Base-by-base conservation (phyloP, 2,888 invertebrate genomes). In the Argynnis bischoffii region DNA sequence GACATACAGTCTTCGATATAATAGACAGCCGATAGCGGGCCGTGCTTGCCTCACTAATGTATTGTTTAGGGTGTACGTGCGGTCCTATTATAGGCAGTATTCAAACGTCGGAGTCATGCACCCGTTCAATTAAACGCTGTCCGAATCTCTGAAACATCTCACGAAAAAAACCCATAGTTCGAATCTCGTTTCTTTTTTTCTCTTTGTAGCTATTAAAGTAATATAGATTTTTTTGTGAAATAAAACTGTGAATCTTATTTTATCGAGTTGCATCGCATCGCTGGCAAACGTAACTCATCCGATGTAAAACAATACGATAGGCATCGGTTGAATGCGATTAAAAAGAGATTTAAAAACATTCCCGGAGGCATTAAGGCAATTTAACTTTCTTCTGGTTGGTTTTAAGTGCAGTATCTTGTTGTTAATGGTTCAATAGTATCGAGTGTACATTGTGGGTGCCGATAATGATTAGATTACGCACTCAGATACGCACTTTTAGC, bases 281-380 rank as follows among this genome's bases (percentile, higher is more conserved):
- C 81, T 74, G 74, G 76, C 76, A 80, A 79, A 85, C 85, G 84
- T 87, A 85, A 86, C 84, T 89, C 86, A 87, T 87, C 82, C 83
- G 79, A 84, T 85, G 86, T 87, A 82, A 86, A 84, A 89, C 89
- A 89, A 89, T 89, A 85, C 86, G 89, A 90, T 89, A 89, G 84
- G 80, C 81, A 90, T 88, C 87, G 79, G 74, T 72, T 77, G 78
- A 78, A 81, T 81, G 80, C 79, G 84, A 88, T 86, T 85, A 87
- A 89, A 88, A 85, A 84, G 79, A 85, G 81, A 80, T 80, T 81
- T 76, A 80, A 85, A 85, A 81, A 82, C 78, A 76, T 82, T 79
- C 79, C 81, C 77, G 78, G 80, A 74, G 82, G 84, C 82, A 81
- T 81, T 81, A 77, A 81, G 78, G 85, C 81, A 81, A 83, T 86